Evolutionary conservation across 2,888 invertebrate species (phyloP).

Genomic region (Drosophila macrospina): DNA sequence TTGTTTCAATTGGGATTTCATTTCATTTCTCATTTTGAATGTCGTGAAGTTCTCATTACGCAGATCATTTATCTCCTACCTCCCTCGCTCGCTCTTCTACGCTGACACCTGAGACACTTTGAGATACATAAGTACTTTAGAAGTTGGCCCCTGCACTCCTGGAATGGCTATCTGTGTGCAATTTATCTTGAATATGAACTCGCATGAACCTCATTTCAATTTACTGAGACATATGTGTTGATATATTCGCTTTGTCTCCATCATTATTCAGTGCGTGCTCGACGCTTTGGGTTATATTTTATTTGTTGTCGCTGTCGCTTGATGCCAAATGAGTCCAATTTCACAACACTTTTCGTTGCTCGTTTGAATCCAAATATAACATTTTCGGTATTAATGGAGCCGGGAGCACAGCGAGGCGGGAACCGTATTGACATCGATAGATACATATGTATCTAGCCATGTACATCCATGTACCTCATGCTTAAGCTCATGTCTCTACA

Average conservation of each 20-base stretch:
- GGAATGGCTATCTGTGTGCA: slow-evolving; percentile 33
- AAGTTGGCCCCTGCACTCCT: slow-evolving; percentile 31
- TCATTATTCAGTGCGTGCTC: slow-evolving; percentile 73
- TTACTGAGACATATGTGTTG: slow-evolving; percentile 16
- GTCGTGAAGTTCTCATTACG: slow-evolving; percentile 15
- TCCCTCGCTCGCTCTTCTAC: neutral
- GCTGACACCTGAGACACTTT: slow-evolving; percentile 44
- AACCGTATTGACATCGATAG: too few relatives aligned
- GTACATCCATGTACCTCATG: slow-evolving; percentile 31
- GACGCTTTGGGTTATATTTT: slow-evolving; percentile 28
- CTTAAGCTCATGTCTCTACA: slow-evolving; percentile 56
- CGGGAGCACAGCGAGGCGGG: slow-evolving; percentile 7
- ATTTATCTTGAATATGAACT: slow-evolving; percentile 46
- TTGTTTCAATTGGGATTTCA: neutral
- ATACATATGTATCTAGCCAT: slow-evolving; percentile 14
- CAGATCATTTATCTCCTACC: slow-evolving; percentile 22
- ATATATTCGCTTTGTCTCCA: slow-evolving; percentile 36
- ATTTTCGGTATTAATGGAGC: slow-evolving; percentile 38
- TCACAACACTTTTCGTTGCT: slow-evolving; percentile 56
- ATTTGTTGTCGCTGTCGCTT: slow-evolving; percentile 27
- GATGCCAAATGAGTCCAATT: slow-evolving; percentile 60
- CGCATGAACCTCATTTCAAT: slow-evolving; percentile 30
- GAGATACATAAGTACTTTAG: slow-evolving; percentile 15
- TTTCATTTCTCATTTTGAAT: neutral
- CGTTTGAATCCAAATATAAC: slow-evolving; percentile 59